phyloP scores from a whole-genome alignment of 1,140 invertebrate species.

The Bombus confusus region DNA sequence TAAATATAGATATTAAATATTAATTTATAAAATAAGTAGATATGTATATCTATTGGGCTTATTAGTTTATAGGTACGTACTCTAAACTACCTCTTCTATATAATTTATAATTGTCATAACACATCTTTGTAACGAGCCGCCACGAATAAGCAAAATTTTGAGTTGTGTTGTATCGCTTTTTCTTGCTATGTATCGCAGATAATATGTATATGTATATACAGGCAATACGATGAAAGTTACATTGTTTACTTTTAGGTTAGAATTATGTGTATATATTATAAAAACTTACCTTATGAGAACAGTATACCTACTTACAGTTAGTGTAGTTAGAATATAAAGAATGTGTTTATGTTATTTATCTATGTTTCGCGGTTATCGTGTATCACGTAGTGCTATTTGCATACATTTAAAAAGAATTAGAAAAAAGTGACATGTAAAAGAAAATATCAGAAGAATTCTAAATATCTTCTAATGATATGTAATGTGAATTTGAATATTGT shows the following conservation, averaged over 20 bases:
- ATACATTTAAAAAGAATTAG: neutral
- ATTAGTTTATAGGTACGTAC: too few relatives aligned
- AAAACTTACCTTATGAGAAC: too few relatives aligned
- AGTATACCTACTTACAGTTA: too few relatives aligned
- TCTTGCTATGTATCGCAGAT: neutral
- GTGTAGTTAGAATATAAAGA: neutral
- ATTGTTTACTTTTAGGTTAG: neutral
- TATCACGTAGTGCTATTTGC: neutral
- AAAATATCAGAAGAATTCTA: neutral
- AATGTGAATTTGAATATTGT: neutral
- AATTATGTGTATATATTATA: neutral
- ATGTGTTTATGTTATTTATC: neutral
- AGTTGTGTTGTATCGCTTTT: neutral
- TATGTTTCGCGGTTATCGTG: too few relatives aligned
- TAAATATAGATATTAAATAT: too few relatives aligned
- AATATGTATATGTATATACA: too few relatives aligned
- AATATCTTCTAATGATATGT: neutral
- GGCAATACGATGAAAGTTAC: neutral
- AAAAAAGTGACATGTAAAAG: neutral
- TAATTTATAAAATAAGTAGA: too few relatives aligned
- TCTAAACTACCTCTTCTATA: too few relatives aligned
- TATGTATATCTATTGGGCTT: too few relatives aligned
- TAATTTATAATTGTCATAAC: neutral
- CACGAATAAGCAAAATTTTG: neutral
- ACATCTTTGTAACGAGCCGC: neutral